Base-by-base conservation (phyloP, 2,888 invertebrate genomes). In the Callyntrura sp. region DNA sequence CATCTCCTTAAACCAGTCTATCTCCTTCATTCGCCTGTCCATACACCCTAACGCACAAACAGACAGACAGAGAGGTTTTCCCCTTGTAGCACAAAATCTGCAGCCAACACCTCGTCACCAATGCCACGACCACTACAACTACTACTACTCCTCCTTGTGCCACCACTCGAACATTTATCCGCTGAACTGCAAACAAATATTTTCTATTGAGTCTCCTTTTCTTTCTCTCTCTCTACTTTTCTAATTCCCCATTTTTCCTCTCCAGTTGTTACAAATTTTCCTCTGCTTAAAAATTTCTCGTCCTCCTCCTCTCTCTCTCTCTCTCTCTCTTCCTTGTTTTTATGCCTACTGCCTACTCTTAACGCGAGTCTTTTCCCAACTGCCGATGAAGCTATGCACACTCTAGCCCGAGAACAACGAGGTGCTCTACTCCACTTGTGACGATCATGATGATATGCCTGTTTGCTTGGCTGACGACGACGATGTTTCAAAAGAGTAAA, bases 131-230 rank as follows among this genome's bases (percentile, higher is more conserved):
- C 9, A 48, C 51, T 48, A 76, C 48, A 51, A 14, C 45, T 45
- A 35, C 8, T 14, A 62, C 35, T 35, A 4, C 3, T 2, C 6
- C 35, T 35, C 35, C 35, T 35, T 35, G 35, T 35, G 35, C 70
- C 23, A 57, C 57, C 17, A 57, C 17, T 57, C 17, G 57, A 57
- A 17, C 17, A 65, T 65, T n/a, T n/a, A 65, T 20, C 82, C 23
- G 17, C 62, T 35, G n/a, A 65, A 20, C 82, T 45, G 17, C 62
- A 51, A 48, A 23, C 23, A 78, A 51, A 51, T 73, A 51, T 78
- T 25, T 51, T 51, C 3, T 11, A 4, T n/a, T n/a, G 25, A 51
- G 48, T 57, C 17, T 57, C 14, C 17, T 57, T 17, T 57, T 60
- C 45, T 62, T 62, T 62, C 25, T 6, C 25, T 23, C 60, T 1